phyloP scores from a whole-genome alignment of 2,113 vertebrate species.

The Clinocottus analis region DNA sequence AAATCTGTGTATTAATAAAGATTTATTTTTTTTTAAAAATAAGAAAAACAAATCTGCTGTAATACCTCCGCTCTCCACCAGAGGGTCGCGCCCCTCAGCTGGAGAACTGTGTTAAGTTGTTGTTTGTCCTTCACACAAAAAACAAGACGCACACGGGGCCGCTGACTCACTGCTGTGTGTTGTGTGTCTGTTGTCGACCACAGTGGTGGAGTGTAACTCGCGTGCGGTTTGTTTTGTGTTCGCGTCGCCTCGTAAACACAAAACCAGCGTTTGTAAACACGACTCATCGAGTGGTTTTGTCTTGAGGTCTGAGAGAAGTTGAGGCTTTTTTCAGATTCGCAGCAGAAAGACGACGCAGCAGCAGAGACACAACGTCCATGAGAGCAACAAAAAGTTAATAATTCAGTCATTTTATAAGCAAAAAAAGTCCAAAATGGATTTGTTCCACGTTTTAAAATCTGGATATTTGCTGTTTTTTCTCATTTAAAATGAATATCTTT shows the following conservation, averaged over 20 bases:
- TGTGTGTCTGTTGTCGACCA: not conserved
- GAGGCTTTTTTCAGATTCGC: not conserved
- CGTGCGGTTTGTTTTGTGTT: slow-evolving; percentile 34
- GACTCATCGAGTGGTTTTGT: slow-evolving; percentile 4
- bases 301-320: not conserved
- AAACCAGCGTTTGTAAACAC: slow-evolving; percentile 38
- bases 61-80: too few relatives aligned
- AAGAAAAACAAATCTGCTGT: too few relatives aligned
- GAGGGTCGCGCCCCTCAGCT: too few relatives aligned
- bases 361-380: too few relatives aligned
- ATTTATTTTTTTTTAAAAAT: too few relatives aligned
- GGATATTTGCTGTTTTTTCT: not conserved
- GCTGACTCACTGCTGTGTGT: not conserved
- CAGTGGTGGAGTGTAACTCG: slow-evolving; percentile 20
- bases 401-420: not conserved
- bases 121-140: too few relatives aligned
- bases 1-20: too few relatives aligned
- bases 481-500: not conserved
- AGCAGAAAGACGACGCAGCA: too few relatives aligned
- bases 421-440: not conserved
- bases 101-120: not conserved
- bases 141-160: too few relatives aligned
- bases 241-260: slow-evolving; percentile 1
- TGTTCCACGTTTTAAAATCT: not conserved
- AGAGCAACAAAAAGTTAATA: too few relatives aligned